A percentile compares a stretch with the other conserved stretches of the same genome.
These are phyloP conservation scores for Danaus plexippus DNA, from an alignment of 1,140 invertebrate species.

Conservation along the genomic window DNA sequence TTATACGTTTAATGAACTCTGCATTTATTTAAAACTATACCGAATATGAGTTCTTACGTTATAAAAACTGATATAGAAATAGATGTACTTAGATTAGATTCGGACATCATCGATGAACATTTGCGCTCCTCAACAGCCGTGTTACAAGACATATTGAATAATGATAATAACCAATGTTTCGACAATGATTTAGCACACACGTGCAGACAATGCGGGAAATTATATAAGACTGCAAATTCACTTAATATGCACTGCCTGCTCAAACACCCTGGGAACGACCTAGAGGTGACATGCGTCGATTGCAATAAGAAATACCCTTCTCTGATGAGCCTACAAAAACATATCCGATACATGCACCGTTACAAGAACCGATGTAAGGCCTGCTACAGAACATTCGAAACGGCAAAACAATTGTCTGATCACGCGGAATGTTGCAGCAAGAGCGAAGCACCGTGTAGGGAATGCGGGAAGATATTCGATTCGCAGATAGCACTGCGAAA, in stretches of 20 bases:
- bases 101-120: conserved; percentile 39
- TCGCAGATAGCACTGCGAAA: conserved; percentile 43
- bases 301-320: conserved; percentile 49
- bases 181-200: conserved; percentile 13
- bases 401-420: conserved; percentile 20
- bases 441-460: conserved; percentile 28
- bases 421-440: conserved; percentile 32
- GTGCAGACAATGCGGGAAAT: conserved; percentile 40
- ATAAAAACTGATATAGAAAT: conserved; percentile 31
- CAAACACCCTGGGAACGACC: conserved; percentile 33
- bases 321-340: conserved; percentile 43
- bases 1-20: too few relatives aligned
- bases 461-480: conserved; percentile 39
- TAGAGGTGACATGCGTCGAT: conserved; percentile 27
- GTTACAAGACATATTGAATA: conserved; percentile 38
- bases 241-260: conserved; percentile 33
- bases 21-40: too few relatives aligned
- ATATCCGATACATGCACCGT: conserved; percentile 47
- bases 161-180: conserved; percentile 14
- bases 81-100: conserved; percentile 36
- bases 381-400: conserved; percentile 44
- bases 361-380: conserved; percentile 37
- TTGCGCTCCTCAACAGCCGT: conserved; percentile 39
- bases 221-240: conserved; percentile 38
- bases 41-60: too few relatives aligned